A percentile compares a stretch with the other conserved stretches of the same genome.
These are phyloP conservation scores for Lemur catta DNA, from an alignment of 2,797 vertebrate genomes.

Conservation along the genomic window DNA sequence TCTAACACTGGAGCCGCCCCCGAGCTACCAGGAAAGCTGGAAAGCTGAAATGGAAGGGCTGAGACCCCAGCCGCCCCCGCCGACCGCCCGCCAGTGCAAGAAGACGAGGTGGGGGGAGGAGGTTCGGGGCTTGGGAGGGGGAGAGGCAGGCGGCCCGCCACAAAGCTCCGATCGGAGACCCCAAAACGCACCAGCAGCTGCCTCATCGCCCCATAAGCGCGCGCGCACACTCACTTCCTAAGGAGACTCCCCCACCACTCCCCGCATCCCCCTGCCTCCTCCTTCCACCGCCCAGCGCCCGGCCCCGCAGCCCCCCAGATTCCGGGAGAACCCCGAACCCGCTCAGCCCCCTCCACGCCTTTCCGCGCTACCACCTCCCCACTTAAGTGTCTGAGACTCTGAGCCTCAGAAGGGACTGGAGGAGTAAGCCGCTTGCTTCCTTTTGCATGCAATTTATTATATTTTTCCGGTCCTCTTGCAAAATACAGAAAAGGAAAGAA, in stretches of 20 bases:
- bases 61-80: conserved; percentile 68
- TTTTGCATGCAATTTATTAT: conserved; percentile 84
- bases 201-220: conserved; percentile 75
- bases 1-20: conserved; percentile 66
- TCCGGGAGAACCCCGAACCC: conserved; percentile 68
- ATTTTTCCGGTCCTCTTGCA: conserved; percentile 79
- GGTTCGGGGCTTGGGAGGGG: conserved; percentile 15
- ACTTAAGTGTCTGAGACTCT: conserved; percentile 74
- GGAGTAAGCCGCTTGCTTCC: conserved; percentile 80
- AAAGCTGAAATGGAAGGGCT: conserved; percentile 68
- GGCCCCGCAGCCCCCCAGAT: conserved; percentile 69
- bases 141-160: conserved; percentile 72
- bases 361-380: conserved; percentile 78
- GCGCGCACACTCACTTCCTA: conserved; percentile 79
- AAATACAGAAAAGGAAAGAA: conserved; percentile 78
- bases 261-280: conserved; percentile 74
- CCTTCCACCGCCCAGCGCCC: conserved; percentile 61
- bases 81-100: conserved; percentile 43
- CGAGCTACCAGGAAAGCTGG: conserved; percentile 64
- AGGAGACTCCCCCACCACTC: conserved; percentile 74
- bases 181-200: conserved; percentile 77
- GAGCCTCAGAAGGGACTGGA: conserved; percentile 78
- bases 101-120: conserved; percentile 44
- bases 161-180: conserved; percentile 75
- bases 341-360: conserved; percentile 52